A percentile compares a stretch with the other conserved stretches of the same genome.
Evolutionary conservation across 2,113 vertebrate genomes (phyloP).

Genomic region (Aythya baeri): DNA sequence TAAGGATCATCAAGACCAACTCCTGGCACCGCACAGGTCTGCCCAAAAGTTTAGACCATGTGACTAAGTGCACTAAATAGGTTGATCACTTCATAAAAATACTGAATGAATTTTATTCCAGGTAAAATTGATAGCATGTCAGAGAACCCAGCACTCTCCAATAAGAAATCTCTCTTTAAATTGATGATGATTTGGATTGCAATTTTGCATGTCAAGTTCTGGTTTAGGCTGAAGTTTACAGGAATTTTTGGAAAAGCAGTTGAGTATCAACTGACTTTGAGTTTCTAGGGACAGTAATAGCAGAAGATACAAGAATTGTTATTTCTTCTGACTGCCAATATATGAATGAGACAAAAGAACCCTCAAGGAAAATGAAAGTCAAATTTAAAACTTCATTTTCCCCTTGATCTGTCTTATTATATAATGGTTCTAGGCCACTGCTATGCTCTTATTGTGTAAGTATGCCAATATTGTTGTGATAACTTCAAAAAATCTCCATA

Average conservation of each 20-base stretch:
- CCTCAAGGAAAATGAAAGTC: background rate
- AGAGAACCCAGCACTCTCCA: background rate
- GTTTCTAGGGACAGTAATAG: background rate
- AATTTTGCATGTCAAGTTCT: background rate
- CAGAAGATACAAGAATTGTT: background rate
- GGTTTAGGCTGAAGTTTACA: background rate
- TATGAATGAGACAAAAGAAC: background rate
- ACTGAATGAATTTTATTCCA: background rate
- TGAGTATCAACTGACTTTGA: background rate
- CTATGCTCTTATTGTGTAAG: background rate
- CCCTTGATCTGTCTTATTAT: fast-evolving
- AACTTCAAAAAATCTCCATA: background rate
- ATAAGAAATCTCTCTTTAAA: background rate
- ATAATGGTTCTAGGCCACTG: background rate
- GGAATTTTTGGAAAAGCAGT: background rate
- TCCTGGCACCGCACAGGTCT: too few species aligned
- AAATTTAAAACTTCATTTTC: background rate
- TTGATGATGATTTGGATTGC: background rate
- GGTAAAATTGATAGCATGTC: background rate
- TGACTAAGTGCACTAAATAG: background rate
- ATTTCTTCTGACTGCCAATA: background rate
- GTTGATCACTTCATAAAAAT: background rate
- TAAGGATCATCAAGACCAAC: too few species aligned
- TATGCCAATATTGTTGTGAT: background rate
- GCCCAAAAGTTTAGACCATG: too few species aligned